Conservation (phyloP, 2,797 vertebrate species). For the Melopsittacus undulatus region DNA sequence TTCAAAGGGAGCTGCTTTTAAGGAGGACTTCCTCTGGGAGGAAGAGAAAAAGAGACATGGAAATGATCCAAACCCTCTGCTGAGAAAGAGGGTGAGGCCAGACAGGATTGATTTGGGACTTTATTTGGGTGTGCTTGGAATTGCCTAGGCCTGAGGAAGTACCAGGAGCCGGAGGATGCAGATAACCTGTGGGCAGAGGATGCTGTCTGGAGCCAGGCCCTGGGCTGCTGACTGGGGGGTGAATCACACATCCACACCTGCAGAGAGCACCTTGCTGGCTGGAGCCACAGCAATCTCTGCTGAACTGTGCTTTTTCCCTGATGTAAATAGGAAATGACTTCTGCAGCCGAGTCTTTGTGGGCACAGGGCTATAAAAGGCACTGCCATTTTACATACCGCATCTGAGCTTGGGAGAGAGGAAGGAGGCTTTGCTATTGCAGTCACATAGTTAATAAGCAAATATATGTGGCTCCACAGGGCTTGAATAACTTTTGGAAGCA, state of each 20-base stretch:
- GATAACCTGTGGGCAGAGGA: conserved; percentile 17
- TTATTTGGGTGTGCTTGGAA: conserved; percentile 50
- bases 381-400: neutral
- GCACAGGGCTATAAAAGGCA: neutral
- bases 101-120: conserved; percentile 41
- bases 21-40: conserved; percentile 36
- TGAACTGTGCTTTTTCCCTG: neutral
- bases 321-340: conserved; percentile 41
- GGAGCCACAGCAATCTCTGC: neutral
- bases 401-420: neutral
- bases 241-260: conserved; percentile 44
- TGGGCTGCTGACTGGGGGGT: neutral
- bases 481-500: conserved; percentile 47
- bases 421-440: neutral
- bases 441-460: conserved; percentile 49
- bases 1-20: neutral
- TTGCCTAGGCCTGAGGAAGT: conserved; percentile 15
- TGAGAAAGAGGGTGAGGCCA: conserved; percentile 58
- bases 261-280: neutral
- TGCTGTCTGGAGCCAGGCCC: neutral
- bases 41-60: conserved; percentile 7
- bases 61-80: conserved; percentile 11
- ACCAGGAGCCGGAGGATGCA: neutral
- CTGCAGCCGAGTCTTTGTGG: conserved; percentile 8
- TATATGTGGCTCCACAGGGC: conserved; percentile 44